Evolutionary conservation across 37 sponge, comb jelly and placozoan genomes (phyloP), one percentile per base, ranked within the genome.

Genomic region (Eunapius fragilis): DNA sequence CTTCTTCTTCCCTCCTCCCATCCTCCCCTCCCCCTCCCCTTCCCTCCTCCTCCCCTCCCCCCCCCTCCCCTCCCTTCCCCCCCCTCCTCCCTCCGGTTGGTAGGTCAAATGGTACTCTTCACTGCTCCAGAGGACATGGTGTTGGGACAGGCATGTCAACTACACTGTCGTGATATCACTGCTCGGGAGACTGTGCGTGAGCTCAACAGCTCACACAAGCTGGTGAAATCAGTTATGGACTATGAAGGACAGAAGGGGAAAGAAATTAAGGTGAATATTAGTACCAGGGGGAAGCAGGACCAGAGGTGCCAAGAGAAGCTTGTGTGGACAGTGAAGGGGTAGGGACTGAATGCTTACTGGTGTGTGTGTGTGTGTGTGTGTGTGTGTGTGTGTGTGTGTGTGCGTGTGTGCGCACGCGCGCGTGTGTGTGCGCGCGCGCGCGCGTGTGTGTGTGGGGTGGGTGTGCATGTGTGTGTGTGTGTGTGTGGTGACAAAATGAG

Each of bases 111-210:
- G 73, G 78, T 86, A 0, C 91, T 86, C 31, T 91, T 86, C 67
- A 91, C 91, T 25, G 68, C 91, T 28, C 90, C 90, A 22, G 90
- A 85, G 30, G 90, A 90, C 75, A 90, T 90, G 90, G 67, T 90
- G 25, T 35, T 90, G 6, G 90, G 90, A 23, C 45, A 32, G 37
- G 70, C 81, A 67, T 80, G 74, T 28, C 32, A 67, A 26, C 58
- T 90, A 25, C 69, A 75, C 69, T 7, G n/a, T 68, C 28, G 72
- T 3, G 58, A 82, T 69, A 33, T 76, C 33, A 82, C 70, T 58
- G 25, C 67, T 22, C 67, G 36, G 25, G 25, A 74, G 35, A 83
- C 83, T 10, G 89, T 67, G 11, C 12, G 32, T 10, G 30, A 77
- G 2, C 50, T 88, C 9, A 88, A 77, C 31, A 88, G 78, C 31